Base-by-base conservation (phyloP, 2,113 vertebrate species). In the Xyliphius kryptos region DNA sequence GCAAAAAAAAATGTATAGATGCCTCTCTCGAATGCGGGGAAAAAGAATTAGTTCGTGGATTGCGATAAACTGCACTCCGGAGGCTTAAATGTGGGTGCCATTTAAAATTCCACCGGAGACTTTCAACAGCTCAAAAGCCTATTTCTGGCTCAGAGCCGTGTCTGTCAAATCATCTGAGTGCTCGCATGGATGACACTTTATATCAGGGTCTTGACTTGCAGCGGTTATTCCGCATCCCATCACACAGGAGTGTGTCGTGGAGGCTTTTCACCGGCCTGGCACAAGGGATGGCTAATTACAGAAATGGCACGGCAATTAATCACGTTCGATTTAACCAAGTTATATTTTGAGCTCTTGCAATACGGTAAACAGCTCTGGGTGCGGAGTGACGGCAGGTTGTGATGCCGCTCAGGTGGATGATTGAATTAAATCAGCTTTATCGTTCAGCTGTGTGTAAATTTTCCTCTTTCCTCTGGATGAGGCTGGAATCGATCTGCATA, bases 401-500 rank as follows among this genome's bases (percentile, higher is more conserved):
- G 22, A n/a, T 9, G 48, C 37, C 16, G 56, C 57, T 66, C 56
- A 62, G 51, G 63, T 62, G 63, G 60, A 62, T 17, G 60, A 62
- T 52, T 12, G n/a, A 37, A 62, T 51, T 52, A 43, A 43, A 52
- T 62, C 48, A 16, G 48, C 19, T 52, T 52, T 43, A 26, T 52
- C 26, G 60, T 62, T 62, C 13, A 7, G 0, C n/a, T n/a, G 10
- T 1, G 14, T 19, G 48, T 51, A 14, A 52, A 52, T 43, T 43
- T 15, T 13, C 6, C 14, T 52, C 40, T 56, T 56, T 58, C 12
- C 13, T 2, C n/a, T n/a, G 17, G 10, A 56, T 9, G 38, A 43
- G n/a, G 44, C 43, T 9, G 13, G 16, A 57, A 44, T 44, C 40
- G 14, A 58, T 21, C 19, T 22, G 13, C 14, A 26, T 58, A 15